Percentiles rank a stretch among this genome's conserved stretches.
These are phyloP conservation scores for Acanthurus tractus DNA, from an alignment of 2,797 vertebrate genomes.

Conservation along the genomic window DNA sequence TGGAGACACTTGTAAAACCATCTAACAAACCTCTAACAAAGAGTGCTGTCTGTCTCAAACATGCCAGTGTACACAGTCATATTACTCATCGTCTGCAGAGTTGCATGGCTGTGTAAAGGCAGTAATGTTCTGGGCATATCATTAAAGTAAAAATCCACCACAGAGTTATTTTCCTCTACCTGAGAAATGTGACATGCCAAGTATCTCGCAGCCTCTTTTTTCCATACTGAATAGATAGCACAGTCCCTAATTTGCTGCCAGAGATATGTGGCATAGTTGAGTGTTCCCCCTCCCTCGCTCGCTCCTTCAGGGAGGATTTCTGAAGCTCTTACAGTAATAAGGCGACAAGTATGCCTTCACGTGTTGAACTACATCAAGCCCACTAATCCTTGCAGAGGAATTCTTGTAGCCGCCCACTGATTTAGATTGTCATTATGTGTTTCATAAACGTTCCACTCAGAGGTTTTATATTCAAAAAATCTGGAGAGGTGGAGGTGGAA, in stretches of 20 bases:
- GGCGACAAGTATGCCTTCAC: slow-evolving; percentile 83
- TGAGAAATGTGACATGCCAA: slow-evolving; percentile 74
- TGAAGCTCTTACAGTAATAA: slow-evolving; percentile 85
- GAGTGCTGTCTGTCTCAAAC: slow-evolving; percentile 28
- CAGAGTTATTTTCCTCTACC: slow-evolving; percentile 60
- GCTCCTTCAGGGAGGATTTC: slow-evolving; percentile 82
- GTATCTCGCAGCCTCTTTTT: slow-evolving; percentile 63
- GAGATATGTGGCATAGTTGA: slow-evolving; percentile 78
- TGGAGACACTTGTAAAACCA: slow-evolving; percentile 32
- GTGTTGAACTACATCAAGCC: slow-evolving; percentile 84
- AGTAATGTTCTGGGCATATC: slow-evolving; percentile 56
- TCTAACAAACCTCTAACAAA: slow-evolving; percentile 43
- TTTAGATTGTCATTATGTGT: slow-evolving; percentile 87
- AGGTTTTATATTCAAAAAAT: slow-evolving; percentile 82
- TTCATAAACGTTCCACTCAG: slow-evolving; percentile 86
- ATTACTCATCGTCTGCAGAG: slow-evolving; percentile 37
- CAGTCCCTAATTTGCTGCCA: slow-evolving; percentile 82
- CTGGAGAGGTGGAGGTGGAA: slow-evolving; percentile 72
- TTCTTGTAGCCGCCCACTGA: slow-evolving; percentile 84
- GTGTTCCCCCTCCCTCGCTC: slow-evolving; percentile 59
- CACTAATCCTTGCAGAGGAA: slow-evolving; percentile 83
- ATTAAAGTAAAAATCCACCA: slow-evolving; percentile 67
- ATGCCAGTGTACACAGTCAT: slow-evolving; percentile 24
- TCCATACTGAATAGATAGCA: slow-evolving; percentile 78
- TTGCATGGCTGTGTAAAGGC: slow-evolving; percentile 48